A percentile compares a stretch with the other conserved stretches of the same genome.
These are phyloP conservation scores for Antennarius striatus DNA, from an alignment of 2,113 vertebrate genomes.

Conservation along the genomic window DNA sequence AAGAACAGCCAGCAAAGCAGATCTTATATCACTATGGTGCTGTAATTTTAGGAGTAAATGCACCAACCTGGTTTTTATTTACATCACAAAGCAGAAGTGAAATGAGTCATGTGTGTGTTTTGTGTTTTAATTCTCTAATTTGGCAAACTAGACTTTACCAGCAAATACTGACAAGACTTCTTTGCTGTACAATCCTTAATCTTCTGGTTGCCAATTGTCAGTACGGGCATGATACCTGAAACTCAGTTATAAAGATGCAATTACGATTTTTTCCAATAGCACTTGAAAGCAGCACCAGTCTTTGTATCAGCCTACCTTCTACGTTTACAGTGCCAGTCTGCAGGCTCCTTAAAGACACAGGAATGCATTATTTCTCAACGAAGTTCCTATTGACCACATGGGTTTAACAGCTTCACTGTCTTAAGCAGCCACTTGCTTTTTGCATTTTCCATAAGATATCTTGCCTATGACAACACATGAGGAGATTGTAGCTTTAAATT, in stretches of 20 bases:
- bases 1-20: conserved; percentile 37
- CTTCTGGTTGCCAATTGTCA: conserved; percentile 13
- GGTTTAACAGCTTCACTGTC: conserved; percentile 71
- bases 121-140: conserved; percentile 23
- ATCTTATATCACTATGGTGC: conserved; percentile 54
- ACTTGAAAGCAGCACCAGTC: conserved; percentile 76
- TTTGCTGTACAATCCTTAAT: conserved; percentile 34
- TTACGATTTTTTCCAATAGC: conserved; percentile 50
- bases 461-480: conserved; percentile 82
- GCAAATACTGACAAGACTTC: conserved; percentile 39
- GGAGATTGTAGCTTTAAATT: conserved; percentile 99
- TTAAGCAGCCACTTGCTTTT: conserved; percentile 67
- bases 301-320: conserved; percentile 90
- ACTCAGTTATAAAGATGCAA: conserved; percentile 9
- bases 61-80: conserved; percentile 35
- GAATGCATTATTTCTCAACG: conserved; percentile 78
- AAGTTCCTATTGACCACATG: conserved; percentile 72
- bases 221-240: conserved; percentile 1
- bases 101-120: conserved; percentile 26
- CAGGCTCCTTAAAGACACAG: conserved; percentile 99
- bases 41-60: conserved; percentile 38
- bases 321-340: conserved; percentile 98
- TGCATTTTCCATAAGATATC: conserved; percentile 70
- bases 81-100: conserved; percentile 23
- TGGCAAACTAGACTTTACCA: conserved; percentile 41